Percentiles rank a stretch among this genome's conserved stretches.
Conservation (phyloP, 2,797 vertebrate genomes). For the Pogoniulus pusillus region DNA sequence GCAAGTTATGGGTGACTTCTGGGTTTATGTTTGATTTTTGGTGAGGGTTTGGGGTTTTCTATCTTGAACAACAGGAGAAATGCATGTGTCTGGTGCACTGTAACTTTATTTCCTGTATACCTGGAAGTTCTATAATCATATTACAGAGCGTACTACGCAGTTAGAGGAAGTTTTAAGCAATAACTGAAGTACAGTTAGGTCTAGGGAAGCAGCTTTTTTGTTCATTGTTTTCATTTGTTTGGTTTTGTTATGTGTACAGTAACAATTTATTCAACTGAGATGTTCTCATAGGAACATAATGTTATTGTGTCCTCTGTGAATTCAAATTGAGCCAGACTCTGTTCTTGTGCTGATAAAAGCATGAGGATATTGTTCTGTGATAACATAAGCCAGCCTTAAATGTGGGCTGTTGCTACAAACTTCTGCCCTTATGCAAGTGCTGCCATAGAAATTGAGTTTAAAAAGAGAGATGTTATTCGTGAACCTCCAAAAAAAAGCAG, state of each 20-base stretch:
- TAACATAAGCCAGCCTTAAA: background rate
- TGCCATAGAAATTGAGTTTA: background rate
- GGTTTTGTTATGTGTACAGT: background rate
- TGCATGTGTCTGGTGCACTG: background rate
- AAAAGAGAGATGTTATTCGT: background rate
- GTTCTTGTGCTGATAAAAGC: background rate
- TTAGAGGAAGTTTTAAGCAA: background rate
- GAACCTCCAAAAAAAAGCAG: background rate
- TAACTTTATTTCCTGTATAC: background rate
- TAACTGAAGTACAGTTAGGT: background rate
- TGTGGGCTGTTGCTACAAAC: background rate
- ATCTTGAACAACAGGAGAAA: background rate
- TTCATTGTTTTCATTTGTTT: too few relatives aligned
- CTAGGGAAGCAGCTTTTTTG: background rate
- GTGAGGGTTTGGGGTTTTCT: background rate
- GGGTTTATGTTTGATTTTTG: background rate
- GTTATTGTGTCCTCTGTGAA: background rate
- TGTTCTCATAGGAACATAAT: background rate
- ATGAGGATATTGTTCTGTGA: background rate
- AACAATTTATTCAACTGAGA: background rate
- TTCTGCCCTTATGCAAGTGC: background rate
- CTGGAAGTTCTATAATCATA: background rate
- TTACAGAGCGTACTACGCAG: background rate
- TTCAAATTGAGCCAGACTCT: background rate
- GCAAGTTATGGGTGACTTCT: background rate